Conservation (phyloP, 2,113 vertebrate species). For the Equus quagga region DNA sequence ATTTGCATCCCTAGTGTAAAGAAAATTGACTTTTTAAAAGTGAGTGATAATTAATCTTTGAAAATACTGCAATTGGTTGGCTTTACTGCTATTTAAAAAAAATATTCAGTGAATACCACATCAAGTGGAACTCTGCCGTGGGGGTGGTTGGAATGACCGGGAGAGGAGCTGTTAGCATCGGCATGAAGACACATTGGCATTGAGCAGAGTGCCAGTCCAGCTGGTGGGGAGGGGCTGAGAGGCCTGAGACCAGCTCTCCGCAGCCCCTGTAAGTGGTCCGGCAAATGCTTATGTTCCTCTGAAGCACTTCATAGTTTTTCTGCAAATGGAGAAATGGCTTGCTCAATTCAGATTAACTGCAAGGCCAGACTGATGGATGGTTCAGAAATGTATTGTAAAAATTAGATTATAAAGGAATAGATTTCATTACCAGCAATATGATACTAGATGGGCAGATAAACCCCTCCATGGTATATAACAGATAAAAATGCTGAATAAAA, state of each 20-base stretch:
- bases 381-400: slow-evolving; percentile 68
- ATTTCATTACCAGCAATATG: slow-evolving; percentile 56
- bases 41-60: slow-evolving; percentile 78
- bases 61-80: slow-evolving; percentile 42
- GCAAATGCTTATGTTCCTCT: background rate
- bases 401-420: slow-evolving; percentile 66
- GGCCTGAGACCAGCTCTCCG: background rate
- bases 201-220: background rate
- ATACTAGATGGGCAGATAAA: slow-evolving; percentile 58
- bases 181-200: background rate
- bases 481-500: slow-evolving; percentile 57
- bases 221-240: background rate
- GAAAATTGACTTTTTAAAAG: slow-evolving; percentile 78
- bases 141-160: background rate
- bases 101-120: background rate
- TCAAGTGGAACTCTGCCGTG: background rate
- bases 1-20: slow-evolving; percentile 74
- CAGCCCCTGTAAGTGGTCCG: background rate
- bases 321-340: slow-evolving; percentile 51
- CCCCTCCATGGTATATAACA: background rate
- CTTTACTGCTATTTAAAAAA: slow-evolving; percentile 48
- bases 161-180: background rate
- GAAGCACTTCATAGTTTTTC: background rate
- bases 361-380: slow-evolving; percentile 56
- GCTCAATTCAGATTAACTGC: slow-evolving; percentile 54